phyloP scores from a whole-genome alignment of 2,888 invertebrate genomes.

The Scelioninae gen. 1 region DNA sequence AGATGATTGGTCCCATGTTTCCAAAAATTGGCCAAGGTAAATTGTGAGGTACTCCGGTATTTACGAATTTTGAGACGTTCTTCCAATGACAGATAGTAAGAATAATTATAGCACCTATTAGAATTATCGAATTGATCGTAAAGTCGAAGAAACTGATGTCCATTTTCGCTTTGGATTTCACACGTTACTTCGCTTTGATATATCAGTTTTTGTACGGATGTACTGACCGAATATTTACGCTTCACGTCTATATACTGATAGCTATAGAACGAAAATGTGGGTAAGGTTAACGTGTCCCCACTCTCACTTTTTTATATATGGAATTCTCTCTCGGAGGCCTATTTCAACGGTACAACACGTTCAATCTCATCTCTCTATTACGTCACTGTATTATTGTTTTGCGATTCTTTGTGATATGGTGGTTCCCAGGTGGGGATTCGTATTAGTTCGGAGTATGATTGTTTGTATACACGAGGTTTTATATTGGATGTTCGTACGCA shows the following conservation, averaged over 20 bases:
- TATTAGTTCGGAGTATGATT: background rate
- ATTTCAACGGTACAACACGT: background rate
- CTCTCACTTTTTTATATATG: background rate
- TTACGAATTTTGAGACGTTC: background rate
- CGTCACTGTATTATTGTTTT: background rate
- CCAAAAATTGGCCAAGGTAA: conserved; percentile 5
- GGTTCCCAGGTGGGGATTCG: background rate
- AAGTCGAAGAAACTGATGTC: background rate
- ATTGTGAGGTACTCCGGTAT: background rate
- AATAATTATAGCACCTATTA: background rate
- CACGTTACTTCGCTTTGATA: background rate
- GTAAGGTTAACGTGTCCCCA: background rate
- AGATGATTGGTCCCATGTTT: conserved; percentile 26
- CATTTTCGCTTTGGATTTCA: background rate
- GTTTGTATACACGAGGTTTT: background rate
- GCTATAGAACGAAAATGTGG: background rate
- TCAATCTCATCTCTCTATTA: background rate
- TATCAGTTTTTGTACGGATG: background rate
- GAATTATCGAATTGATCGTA: background rate
- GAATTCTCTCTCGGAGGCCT: too few species aligned
- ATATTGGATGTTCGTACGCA: background rate
- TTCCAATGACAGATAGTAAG: background rate
- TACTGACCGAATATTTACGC: conserved; percentile 1
- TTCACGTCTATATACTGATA: conserved; percentile 3
- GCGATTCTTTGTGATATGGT: background rate